Evolutionary conservation across 2,797 vertebrate genomes (phyloP).

Genomic region (Acanthornis magna): DNA sequence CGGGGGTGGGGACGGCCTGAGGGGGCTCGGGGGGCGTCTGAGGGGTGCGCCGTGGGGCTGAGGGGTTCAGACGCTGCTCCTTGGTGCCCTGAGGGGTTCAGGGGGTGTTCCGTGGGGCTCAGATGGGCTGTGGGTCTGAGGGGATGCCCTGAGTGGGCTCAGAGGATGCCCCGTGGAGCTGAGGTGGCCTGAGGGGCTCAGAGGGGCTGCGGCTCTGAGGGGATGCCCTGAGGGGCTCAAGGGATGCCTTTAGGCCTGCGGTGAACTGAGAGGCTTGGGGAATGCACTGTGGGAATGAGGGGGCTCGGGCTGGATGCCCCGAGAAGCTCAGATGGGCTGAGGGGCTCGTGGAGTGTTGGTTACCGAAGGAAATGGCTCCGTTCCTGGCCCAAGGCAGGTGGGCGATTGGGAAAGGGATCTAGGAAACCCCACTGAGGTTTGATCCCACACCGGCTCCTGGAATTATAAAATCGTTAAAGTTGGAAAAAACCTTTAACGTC

Average conservation of each 20-base stretch:
- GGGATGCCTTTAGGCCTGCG: background rate
- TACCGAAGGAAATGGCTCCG: background rate
- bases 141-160: no score
- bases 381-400: accelerated
- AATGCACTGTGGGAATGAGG: background rate
- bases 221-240: background rate
- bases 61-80: no score
- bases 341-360: background rate
- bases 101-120: background rate
- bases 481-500: background rate
- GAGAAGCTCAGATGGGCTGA: background rate
- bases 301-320: no score
- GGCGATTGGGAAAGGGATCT: background rate
- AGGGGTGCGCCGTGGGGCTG: no score
- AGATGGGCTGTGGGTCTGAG: background rate
- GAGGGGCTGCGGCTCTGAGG: background rate
- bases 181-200: background rate
- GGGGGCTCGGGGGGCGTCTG: no score
- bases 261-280: background rate
- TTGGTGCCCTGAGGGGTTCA: background rate
- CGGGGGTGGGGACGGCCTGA: background rate
- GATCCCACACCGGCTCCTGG: accelerated
- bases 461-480: background rate
- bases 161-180: accelerated
- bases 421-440: background rate